Percentiles rank a stretch among this genome's conserved stretches.
phyloP scores from a whole-genome alignment of 92 coral and sea anemone genomes.

The Scolanthus callimorphus region DNA sequence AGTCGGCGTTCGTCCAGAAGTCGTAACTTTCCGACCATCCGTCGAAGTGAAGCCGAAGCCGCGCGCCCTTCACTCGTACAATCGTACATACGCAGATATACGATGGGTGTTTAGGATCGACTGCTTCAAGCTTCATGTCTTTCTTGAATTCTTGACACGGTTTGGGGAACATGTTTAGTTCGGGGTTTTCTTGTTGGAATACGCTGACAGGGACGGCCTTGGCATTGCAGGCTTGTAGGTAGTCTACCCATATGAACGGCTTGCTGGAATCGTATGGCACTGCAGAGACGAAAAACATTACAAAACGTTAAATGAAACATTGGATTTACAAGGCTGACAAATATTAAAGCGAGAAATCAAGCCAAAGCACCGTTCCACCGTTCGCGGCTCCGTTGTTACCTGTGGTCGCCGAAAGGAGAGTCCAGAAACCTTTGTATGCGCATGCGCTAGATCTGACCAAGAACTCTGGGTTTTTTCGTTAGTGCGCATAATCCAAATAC shows the following conservation, averaged over 20 bases:
- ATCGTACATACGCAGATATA: constrained; percentile 61
- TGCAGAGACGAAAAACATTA: too few relatives aligned
- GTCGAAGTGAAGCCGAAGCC: constrained; percentile 57
- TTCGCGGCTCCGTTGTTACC: too few relatives aligned
- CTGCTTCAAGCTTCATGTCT: constrained; percentile 59
- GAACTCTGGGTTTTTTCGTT: too few relatives aligned
- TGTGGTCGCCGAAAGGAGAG: too few relatives aligned
- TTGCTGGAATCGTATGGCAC: constrained; percentile 78
- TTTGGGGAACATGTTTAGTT: constrained; percentile 32
- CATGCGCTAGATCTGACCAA: too few relatives aligned
- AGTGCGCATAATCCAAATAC: too few relatives aligned
- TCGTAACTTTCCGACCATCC: constrained; percentile 74
- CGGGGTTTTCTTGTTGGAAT: constrained; percentile 57
- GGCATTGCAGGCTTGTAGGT: constrained; percentile 43
- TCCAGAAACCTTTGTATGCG: too few relatives aligned
- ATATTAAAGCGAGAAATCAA: too few relatives aligned
- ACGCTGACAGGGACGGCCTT: constrained; percentile 50
- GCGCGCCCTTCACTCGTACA: constrained; percentile 54
- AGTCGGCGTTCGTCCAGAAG: constrained; percentile 62
- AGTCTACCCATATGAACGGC: constrained; percentile 77
- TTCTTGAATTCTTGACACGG: constrained; percentile 48
- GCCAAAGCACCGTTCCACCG: too few relatives aligned
- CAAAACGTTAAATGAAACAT: too few relatives aligned
- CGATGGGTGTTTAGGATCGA: constrained; percentile 63
- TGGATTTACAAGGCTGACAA: too few relatives aligned